Conservation (phyloP, 2,797 vertebrate genomes). For the Siniperca scherzeri region DNA sequence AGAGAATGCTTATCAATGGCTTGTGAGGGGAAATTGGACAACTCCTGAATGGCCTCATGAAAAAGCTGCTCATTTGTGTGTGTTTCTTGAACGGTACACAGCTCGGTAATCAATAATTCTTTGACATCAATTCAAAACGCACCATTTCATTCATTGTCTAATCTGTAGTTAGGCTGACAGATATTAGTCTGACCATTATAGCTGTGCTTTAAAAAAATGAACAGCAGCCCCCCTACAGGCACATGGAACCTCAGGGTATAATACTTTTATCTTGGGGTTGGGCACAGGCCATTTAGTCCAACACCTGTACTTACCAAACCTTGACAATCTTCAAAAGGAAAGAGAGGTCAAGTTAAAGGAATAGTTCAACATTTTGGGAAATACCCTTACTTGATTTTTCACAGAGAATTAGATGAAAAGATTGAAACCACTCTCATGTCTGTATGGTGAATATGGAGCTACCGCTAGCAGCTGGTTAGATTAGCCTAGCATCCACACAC, state of each 20-base stretch:
- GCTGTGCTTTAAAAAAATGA: conserved; percentile 58
- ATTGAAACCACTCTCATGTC: not conserved
- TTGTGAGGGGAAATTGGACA: conserved; percentile 69
- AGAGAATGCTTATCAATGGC: conserved; percentile 76
- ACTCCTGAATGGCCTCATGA: conserved; percentile 73
- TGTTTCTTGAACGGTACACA: conserved; percentile 53
- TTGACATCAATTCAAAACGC: conserved; percentile 65
- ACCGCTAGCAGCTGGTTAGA: not conserved
- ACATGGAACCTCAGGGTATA: not conserved
- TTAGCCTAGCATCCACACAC: not conserved
- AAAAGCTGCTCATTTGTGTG: conserved; percentile 75
- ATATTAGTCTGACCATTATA: conserved; percentile 65
- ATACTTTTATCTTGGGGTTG: conserved; percentile 11
- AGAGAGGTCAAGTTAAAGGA: not conserved
- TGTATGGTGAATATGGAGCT: not conserved
- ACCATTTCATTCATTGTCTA: conserved; percentile 51
- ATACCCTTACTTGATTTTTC: not conserved
- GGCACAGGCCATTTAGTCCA: conserved; percentile 15
- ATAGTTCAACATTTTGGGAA: not conserved
- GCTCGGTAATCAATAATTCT: conserved; percentile 65
- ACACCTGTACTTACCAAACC: conserved; percentile 15
- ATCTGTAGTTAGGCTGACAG: conserved; percentile 57
- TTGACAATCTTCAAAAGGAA: not conserved
- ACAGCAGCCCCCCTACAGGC: conserved; percentile 3
- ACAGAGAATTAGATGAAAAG: not conserved